phyloP scores from a whole-genome alignment of 92 coral and sea anemone genomes.

The Epizoanthus ramosus region DNA sequence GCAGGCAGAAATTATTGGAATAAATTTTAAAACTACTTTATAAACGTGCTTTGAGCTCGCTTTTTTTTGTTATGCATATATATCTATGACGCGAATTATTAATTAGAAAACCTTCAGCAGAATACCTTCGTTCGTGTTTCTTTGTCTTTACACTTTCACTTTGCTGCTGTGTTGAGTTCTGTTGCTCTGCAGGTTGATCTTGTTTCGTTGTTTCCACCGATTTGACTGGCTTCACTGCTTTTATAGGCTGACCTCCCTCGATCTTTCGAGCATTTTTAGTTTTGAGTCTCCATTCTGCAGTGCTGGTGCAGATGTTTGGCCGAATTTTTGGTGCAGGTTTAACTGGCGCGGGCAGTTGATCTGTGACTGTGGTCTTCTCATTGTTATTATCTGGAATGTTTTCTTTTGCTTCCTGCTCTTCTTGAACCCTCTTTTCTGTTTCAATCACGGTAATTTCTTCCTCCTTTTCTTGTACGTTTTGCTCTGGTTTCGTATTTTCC shows the following conservation, averaged over 20 bases:
- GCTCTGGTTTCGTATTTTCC: not conserved
- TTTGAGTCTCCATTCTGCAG: constrained; percentile 24
- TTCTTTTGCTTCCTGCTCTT: not conserved
- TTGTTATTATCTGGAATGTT: constrained; percentile 1
- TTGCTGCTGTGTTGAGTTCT: constrained; percentile 4
- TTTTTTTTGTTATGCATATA: no score
- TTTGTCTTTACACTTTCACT: constrained; percentile 25
- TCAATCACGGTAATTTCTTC: not conserved
- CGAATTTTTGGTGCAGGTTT: constrained; percentile 27
- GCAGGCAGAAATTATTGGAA: no score
- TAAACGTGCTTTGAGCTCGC: no score
- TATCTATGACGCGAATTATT: no score
- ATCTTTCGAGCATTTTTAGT: constrained; percentile 33
- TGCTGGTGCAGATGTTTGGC: constrained; percentile 32
- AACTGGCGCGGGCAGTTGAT: constrained; percentile 1
- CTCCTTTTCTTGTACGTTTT: constrained; percentile 3
- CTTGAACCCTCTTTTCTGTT: not conserved
- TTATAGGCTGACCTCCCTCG: constrained; percentile 12
- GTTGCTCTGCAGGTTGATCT: constrained; percentile 36
- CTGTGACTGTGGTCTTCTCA: constrained; percentile 1
- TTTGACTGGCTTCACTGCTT: constrained; percentile 26
- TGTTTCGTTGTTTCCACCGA: constrained; percentile 4
- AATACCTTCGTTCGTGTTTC: constrained; percentile 39
- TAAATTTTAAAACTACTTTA: no score
- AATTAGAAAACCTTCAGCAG: not conserved